Base-by-base conservation (phyloP, 2,797 vertebrate species). In the Spinibarbus caldwelli region DNA sequence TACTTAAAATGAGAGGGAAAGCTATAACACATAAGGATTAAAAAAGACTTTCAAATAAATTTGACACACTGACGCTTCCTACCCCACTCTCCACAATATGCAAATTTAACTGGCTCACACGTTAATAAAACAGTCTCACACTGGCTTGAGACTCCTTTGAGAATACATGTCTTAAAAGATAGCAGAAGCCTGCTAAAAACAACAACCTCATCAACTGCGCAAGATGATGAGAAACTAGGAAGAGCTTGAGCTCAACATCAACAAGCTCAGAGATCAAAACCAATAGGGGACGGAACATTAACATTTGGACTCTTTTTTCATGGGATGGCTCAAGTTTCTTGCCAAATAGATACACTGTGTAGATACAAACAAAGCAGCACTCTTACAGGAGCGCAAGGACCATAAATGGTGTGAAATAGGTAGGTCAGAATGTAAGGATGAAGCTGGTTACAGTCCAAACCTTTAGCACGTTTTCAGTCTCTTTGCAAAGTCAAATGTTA, bases 361-460 rank as follows among this genome's bases (percentile, higher is more conserved):
- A 45, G 23, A 62, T 59, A 77, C 86, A 78, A 68, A 57, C 73
- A 57, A 80, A 78, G 31, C 71, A 14, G 10, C 23, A 52, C 36
- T 83, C 59, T 66, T 21, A 64, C 38, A 78, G 29, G 38, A 86
- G 71, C 7, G 29, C n/a, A 57, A 80, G 78, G 80, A 80, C 87
- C 86, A 90, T 90, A 88, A 89, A 90, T 86, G 86, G 89, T 78
- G 78, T 85, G 49, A 64, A 49, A 59, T 43, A 73, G 59, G 67
- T 57, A 57, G 57, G 81, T 80, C 70, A 68, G 83, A 86, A 89
- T n/a, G 23, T 52, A 47, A 75, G 41, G 36, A 84, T 85, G 29
- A 43, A 64, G 82, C 54, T 71, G 10, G 34, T 29, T 15, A 19
- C 4, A 11, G 43, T 49, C 3, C 4, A 31, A 31, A 43, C 34